Percentiles rank a stretch among this genome's conserved stretches.
Evolutionary conservation across 2,888 invertebrate species (phyloP).

Genomic region (Homarus gammarus): DNA sequence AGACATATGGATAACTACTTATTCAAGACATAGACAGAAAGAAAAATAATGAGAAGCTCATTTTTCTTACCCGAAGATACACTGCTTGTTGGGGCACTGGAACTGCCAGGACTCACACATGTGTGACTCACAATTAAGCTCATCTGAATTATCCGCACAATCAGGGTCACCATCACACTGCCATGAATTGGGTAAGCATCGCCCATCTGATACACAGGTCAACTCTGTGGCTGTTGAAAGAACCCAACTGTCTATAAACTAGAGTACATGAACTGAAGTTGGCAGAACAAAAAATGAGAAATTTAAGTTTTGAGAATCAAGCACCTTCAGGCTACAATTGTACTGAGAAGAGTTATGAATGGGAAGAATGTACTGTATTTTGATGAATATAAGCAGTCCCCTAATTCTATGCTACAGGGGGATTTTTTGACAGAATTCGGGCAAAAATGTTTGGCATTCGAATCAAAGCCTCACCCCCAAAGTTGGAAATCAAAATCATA

Average conservation of each 20-base stretch:
- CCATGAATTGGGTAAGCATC: conserved; percentile 81
- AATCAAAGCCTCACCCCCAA: too few relatives aligned
- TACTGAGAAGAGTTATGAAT: too few relatives aligned
- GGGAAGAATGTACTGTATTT: too few relatives aligned
- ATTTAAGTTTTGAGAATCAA: background rate
- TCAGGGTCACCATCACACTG: conserved; percentile 86
- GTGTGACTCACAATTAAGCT: conserved; percentile 82
- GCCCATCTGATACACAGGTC: conserved; percentile 80
- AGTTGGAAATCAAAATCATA: too few relatives aligned
- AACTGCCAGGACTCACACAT: conserved; percentile 76
- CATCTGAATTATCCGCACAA: conserved; percentile 83
- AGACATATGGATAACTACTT: too few relatives aligned
- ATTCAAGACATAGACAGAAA: too few relatives aligned
- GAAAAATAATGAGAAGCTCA: background rate
- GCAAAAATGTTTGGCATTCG: too few relatives aligned
- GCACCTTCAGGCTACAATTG: too few relatives aligned
- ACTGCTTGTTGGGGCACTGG: conserved; percentile 77
- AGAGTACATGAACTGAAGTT: background rate
- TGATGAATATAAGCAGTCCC: too few relatives aligned
- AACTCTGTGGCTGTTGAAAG: conserved; percentile 81
- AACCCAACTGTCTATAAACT: background rate
- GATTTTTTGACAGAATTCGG: too few relatives aligned
- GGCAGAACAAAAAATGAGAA: background rate
- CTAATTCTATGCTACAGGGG: too few relatives aligned
- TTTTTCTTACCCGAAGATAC: conserved; percentile 77